These are phyloP conservation scores for Gobio gobio DNA, from an alignment of 2,113 vertebrate genomes.

Conservation along the genomic window DNA sequence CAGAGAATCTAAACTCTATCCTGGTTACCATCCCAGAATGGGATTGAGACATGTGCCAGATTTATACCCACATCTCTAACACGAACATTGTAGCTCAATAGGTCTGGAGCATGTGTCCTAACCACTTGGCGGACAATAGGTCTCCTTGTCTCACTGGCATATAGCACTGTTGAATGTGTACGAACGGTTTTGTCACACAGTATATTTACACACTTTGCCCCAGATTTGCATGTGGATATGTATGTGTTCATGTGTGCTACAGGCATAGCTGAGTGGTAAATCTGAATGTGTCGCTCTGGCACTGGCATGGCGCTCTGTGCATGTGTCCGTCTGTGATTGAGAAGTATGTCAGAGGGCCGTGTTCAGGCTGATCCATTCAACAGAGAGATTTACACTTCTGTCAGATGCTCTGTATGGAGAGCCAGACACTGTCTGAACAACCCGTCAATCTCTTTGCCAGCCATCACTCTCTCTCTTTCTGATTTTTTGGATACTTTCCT, in stretches of 20 bases:
- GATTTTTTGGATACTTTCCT: not conserved
- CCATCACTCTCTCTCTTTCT: slow-evolving; percentile 15
- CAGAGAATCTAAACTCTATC: too few species aligned
- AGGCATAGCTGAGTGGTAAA: not conserved
- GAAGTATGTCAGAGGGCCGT: slow-evolving; percentile 22
- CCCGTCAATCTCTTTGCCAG: slow-evolving; percentile 29
- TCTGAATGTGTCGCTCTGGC: not conserved
- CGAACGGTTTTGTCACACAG: slow-evolving; percentile 36
- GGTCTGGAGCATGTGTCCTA: not conserved
- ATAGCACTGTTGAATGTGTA: not conserved
- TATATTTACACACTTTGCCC: slow-evolving; percentile 47
- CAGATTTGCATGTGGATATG: slow-evolving; percentile 2
- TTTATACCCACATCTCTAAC: not conserved
- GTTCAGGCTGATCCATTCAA: slow-evolving; percentile 46
- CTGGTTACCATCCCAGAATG: not conserved
- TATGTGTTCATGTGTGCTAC: slow-evolving; percentile 3
- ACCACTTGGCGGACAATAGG: not conserved
- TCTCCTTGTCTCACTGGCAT: not conserved
- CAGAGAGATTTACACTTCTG: slow-evolving; percentile 48
- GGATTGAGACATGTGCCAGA: not conserved
- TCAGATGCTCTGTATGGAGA: slow-evolving; percentile 16
- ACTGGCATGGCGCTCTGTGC: not conserved
- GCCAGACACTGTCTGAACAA: slow-evolving; percentile 32
- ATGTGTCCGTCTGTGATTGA: slow-evolving; percentile 7
- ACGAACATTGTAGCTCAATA: not conserved